Evolutionary conservation across 2,888 invertebrate species (phyloP).

Genomic region (Eumacrocentrus americanus): DNA sequence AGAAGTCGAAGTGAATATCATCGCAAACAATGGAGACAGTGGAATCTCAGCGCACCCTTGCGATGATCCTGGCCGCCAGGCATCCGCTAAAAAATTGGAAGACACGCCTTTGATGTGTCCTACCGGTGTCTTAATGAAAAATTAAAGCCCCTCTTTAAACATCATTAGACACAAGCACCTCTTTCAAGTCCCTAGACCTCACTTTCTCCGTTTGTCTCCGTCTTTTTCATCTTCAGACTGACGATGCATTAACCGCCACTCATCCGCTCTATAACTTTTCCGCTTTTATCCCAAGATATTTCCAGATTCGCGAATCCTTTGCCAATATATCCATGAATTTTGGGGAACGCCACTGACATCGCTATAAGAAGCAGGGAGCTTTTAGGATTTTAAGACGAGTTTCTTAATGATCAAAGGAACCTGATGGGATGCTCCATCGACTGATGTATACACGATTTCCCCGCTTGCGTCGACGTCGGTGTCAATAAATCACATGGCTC

Average conservation of each 20-base stretch:
- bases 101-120: slow-evolving; percentile 56
- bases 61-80: slow-evolving; percentile 44
- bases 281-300: slow-evolving; percentile 7
- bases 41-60: background rate
- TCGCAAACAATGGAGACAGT: background rate
- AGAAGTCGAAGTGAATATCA: slow-evolving; percentile 5
- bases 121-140: slow-evolving; percentile 59
- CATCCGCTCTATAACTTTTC: background rate
- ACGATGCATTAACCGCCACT: background rate
- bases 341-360: too few relatives aligned
- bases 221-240: background rate
- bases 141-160: slow-evolving; percentile 61
- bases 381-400: background rate
- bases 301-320: slow-evolving; percentile 13
- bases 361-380: too few relatives aligned
- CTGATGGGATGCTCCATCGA: background rate
- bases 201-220: slow-evolving; percentile 13
- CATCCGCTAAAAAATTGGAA: slow-evolving; percentile 56
- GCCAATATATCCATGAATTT: slow-evolving; percentile 10
- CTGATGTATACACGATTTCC: background rate
- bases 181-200: slow-evolving; percentile 46
- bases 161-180: slow-evolving; percentile 58
- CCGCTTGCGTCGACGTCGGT: background rate
- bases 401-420: background rate
- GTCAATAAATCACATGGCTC: background rate